Evolutionary conservation across 2,797 vertebrate genomes (phyloP), one percentile per base, ranked within the genome.

Genomic region (Tragopan temminckii): DNA sequence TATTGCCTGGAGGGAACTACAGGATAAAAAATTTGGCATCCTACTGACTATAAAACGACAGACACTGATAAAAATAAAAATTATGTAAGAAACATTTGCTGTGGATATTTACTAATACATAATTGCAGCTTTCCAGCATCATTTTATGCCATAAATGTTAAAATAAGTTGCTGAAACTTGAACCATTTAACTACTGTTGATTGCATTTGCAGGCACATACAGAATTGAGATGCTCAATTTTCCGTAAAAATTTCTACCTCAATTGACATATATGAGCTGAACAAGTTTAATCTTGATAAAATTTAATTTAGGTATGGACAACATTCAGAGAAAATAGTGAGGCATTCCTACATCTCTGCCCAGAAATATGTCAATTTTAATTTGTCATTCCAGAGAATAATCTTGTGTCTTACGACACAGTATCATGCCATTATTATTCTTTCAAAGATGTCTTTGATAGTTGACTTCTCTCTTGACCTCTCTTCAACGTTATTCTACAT

Each of bases 271-370:
- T 95, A 95, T 77, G 68, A 97, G 95, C 81, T 96, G 96, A 96
- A 87, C 94, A 95, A 94, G 69, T 94, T 96, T 97, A 97, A 97
- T 97, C 96, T 93, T 86, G 81, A 76, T 69, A 84, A 97, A 97
- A 98, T 96, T 96, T 96, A 97, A 97, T 97, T 97, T 95, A 94
- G 91, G 67, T 78, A 97, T 96, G 75, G 94, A 97, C 96, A 96
- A 94, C 95, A 89, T 85, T 95, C 61, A 79, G 85, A 90, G 82
- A 75, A 93, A 89, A 92, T 48, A 80, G 88, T 83, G 90, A 94
- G 89, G 90, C 87, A 94, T 85, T 79, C 5, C 12, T 91, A 68
- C 35, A 76, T 61, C 87, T 67, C 42, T 69, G 75, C 45, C 18
- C 92, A 78, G 81, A 90, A 71, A 53, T 31, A 59, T 42, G 61